Percentiles rank a stretch among this genome's conserved stretches.
These are phyloP conservation scores for Plutella xylostella DNA, from an alignment of 2,888 invertebrate genomes.

Conservation along the genomic window DNA sequence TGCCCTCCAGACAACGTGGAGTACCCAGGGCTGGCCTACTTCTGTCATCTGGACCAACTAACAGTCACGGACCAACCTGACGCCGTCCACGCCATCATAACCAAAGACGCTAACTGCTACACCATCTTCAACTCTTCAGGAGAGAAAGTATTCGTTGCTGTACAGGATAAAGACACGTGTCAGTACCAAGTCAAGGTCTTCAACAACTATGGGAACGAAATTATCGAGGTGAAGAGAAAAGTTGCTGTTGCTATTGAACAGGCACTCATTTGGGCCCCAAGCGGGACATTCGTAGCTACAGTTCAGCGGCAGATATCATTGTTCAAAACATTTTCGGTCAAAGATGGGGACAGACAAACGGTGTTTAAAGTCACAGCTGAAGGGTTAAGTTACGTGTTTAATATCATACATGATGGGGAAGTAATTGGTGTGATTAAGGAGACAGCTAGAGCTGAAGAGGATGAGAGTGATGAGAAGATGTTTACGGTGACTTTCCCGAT, in stretches of 20 bases:
- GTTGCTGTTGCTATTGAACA: slow-evolving; percentile 24
- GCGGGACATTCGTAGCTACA: slow-evolving; percentile 36
- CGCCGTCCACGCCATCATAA: slow-evolving; percentile 30
- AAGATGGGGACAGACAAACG: slow-evolving; percentile 21
- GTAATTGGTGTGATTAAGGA: slow-evolving; percentile 29
- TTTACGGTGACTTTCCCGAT: slow-evolving; percentile 32
- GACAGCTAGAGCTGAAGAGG: slow-evolving; percentile 16
- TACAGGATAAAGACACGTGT: slow-evolving; percentile 20
- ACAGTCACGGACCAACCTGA: slow-evolving; percentile 32
- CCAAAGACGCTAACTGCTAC: slow-evolving; percentile 28
- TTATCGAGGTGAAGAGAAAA: slow-evolving; percentile 31
- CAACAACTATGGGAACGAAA: slow-evolving; percentile 44
- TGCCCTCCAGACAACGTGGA: slow-evolving; percentile 29
- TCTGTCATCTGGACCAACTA: slow-evolving; percentile 30
- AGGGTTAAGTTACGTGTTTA: slow-evolving; percentile 21
- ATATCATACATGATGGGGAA: slow-evolving; percentile 20
- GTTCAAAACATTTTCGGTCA: slow-evolving; percentile 25
- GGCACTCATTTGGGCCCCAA: slow-evolving; percentile 35
- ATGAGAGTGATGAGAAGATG: slow-evolving; percentile 14
- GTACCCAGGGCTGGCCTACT: slow-evolving; percentile 37
- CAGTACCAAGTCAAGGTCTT: slow-evolving; percentile 33
- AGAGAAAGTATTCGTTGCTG: slow-evolving; percentile 42
- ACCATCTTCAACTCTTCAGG: slow-evolving; percentile 39
- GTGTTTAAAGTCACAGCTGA: slow-evolving; percentile 26
- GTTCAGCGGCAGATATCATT: slow-evolving; percentile 23